Conservation (phyloP, 2,797 vertebrate genomes). For the Choloepus didactylus region DNA sequence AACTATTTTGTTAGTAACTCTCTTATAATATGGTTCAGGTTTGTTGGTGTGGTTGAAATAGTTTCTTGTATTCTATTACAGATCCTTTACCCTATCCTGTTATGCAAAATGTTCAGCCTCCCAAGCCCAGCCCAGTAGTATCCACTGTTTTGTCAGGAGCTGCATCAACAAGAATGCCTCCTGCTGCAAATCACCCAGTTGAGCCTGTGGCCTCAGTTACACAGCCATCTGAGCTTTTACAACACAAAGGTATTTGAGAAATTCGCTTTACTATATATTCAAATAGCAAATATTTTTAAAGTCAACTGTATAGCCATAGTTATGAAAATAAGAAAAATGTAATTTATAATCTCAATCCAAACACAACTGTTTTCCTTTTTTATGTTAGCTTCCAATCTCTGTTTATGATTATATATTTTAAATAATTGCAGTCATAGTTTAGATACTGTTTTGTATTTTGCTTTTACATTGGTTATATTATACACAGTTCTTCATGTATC, state of each 20-base stretch:
- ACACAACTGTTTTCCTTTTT: not conserved
- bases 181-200: conserved; percentile 77
- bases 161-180: conserved; percentile 71
- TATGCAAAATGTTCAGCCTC: conserved; percentile 82
- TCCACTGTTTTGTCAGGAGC: conserved; percentile 78
- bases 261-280: not conserved
- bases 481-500: not conserved
- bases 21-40: conserved; percentile 6
- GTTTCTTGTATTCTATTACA: conserved; percentile 80
- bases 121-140: conserved; percentile 76
- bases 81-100: conserved; percentile 79
- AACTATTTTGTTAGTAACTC: conserved; percentile 29
- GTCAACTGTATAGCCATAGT: not conserved
- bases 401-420: conserved; percentile 44
- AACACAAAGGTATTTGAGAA: conserved; percentile 87
- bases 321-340: conserved; percentile 9
- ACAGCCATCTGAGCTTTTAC: conserved; percentile 77
- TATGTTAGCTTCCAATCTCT: conserved; percentile 26
- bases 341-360: conserved; percentile 40
- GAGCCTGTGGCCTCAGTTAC: conserved; percentile 78
- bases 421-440: not conserved
- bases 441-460: conserved; percentile 39
- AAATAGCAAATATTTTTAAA: conserved; percentile 24
- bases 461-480: conserved; percentile 39
- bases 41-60: conserved; percentile 61